Base-by-base conservation (phyloP, 2,888 invertebrate species). In the Zaprionus bogoriensis region DNA sequence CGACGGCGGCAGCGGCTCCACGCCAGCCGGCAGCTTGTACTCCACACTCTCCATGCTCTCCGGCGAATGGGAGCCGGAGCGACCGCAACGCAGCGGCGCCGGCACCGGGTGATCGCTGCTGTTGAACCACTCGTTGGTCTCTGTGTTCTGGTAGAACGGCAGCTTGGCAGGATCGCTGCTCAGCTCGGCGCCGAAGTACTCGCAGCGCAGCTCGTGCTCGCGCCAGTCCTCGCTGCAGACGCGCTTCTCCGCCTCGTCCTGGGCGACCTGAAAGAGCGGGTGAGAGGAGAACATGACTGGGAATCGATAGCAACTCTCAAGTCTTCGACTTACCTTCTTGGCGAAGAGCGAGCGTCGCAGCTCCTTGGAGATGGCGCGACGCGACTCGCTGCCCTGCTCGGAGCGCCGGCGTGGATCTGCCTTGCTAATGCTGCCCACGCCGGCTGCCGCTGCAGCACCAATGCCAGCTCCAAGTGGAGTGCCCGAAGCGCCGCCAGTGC, bases 1-100 rank as follows among this genome's bases (percentile, higher is more conserved):
- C 87, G 95, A 93, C 0, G 95, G 95, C 0, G 97, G 97, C 59
- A 98, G 91, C 1, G 66, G 81, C 5, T 71, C 69, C 75, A 95
- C 93, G 23, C 92, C 92, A 0, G 92, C 92, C 0, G 93, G 91
- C 22, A 91, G 59, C 46, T 83, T 82, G 64, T 91, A 91, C 52
- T 75, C 75, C 22, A 75, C 54, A 20, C 59, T 73, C 2, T 78
- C 77, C 3, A 25, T 28, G 6, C 25, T 20, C 12, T 69, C 60
- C 0, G 72, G 74, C 0, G 74, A 69, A 17, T 17, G 0, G 53
- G 39, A 0, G 63, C 39, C 46, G 87, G 79, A 4, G 68, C 67
- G 14, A 2, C 89, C 90, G 61, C 89, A 89, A 50, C 89, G 89
- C 2, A 88, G 87, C 4, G 91, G 91, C 4, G 88, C 83, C 2